Evolutionary conservation across 2,113 vertebrate species (phyloP).

Genomic region (Muscicapa adusta): DNA sequence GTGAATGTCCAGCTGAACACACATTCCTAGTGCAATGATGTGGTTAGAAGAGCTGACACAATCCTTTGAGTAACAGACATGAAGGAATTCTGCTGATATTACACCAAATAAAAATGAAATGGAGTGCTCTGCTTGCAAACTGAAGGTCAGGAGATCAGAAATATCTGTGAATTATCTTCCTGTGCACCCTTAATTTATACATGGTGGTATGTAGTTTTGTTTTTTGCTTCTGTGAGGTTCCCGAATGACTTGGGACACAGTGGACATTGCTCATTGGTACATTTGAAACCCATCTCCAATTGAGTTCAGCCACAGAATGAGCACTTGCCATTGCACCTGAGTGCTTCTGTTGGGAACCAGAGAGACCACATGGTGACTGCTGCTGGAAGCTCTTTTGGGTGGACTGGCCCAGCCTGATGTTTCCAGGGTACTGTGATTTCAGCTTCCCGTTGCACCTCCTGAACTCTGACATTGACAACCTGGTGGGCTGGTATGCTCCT

Average conservation of each 20-base stretch:
- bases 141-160: neutral
- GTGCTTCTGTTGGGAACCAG: neutral
- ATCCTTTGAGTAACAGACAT: neutral
- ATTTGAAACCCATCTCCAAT: neutral
- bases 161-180: neutral
- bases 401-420: neutral
- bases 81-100: neutral
- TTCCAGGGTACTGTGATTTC: neutral
- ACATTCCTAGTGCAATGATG: neutral
- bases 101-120: neutral
- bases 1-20: neutral
- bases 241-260: neutral
- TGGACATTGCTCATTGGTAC: neutral
- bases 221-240: neutral
- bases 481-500: neutral
- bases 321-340: neutral
- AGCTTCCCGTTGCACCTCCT: neutral
- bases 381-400: neutral
- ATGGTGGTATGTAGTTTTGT: neutral
- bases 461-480: neutral
- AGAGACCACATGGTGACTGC: neutral
- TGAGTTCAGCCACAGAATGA: neutral
- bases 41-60: constrained; percentile 18
- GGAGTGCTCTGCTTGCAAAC: neutral
- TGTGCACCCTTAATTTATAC: neutral